phyloP scores from a whole-genome alignment of 92 coral and sea anemone genomes.

The Pocillopora meandrina region DNA sequence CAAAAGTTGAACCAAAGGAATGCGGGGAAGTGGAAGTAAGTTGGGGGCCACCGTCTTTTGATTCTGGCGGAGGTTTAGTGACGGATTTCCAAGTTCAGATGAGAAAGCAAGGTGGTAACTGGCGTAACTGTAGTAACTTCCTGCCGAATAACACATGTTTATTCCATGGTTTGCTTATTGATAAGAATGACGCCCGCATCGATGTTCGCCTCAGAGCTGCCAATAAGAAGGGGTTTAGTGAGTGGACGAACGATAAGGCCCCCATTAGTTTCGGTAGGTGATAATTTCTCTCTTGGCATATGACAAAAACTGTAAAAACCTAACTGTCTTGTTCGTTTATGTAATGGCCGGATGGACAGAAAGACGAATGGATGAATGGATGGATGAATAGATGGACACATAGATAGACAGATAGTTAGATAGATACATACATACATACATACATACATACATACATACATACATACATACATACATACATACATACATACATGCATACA shows the following conservation, averaged over 20 bases:
- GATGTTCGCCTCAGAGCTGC: constrained; percentile 2
- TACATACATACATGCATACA: too few relatives aligned
- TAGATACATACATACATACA: too few relatives aligned
- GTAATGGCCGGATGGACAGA: too few relatives aligned
- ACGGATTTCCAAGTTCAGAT: neutral
- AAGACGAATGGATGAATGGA: too few relatives aligned
- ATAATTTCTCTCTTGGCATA: too few relatives aligned
- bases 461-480: too few relatives aligned
- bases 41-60: constrained; percentile 1
- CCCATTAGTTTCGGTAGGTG: too few relatives aligned
- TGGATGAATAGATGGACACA: too few relatives aligned
- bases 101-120: neutral
- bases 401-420: too few relatives aligned
- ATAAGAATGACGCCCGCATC: neutral
- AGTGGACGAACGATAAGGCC: neutral
- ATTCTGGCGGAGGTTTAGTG: constrained; percentile 1
- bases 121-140: neutral
- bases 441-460: too few relatives aligned
- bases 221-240: neutral
- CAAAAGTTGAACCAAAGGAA: neutral
- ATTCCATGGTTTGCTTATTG: neutral
- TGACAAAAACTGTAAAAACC: too few relatives aligned
- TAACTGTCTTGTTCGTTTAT: too few relatives aligned
- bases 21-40: neutral
- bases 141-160: neutral